Conservation (phyloP, 2,888 invertebrate genomes). For the Taphrorychus bicolor region DNA sequence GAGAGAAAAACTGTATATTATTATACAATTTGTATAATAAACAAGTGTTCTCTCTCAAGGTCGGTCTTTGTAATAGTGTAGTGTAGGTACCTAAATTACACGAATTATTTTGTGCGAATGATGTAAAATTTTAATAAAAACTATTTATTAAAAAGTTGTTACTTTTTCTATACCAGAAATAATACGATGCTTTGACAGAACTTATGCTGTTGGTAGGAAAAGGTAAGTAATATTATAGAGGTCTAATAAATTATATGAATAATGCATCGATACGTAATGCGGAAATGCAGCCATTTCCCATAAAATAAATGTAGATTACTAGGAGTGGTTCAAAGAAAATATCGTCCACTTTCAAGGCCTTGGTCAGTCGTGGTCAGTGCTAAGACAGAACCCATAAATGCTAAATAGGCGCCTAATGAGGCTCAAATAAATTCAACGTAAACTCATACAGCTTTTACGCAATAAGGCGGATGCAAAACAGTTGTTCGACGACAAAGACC, state of each 20-base stretch:
- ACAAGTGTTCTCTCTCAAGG: too few species aligned
- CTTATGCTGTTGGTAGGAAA: too few species aligned
- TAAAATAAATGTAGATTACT: not conserved
- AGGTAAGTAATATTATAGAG: too few species aligned
- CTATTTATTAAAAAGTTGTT: constrained; percentile 1
- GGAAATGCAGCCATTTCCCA: not conserved
- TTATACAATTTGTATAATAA: too few species aligned
- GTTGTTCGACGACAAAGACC: not conserved
- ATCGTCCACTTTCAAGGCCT: constrained; percentile 13
- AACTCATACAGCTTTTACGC: constrained; percentile 6
- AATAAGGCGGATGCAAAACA: constrained; percentile 13
- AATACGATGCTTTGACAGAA: too few species aligned
- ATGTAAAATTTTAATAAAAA: constrained; percentile 2
- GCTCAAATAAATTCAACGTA: not conserved
- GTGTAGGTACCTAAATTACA: not conserved
- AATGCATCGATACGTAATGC: not conserved
- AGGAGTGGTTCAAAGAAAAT: constrained; percentile 14
- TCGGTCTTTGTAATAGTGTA: too few species aligned
- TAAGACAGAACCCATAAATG: not conserved
- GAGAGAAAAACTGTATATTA: too few species aligned
- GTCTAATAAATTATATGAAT: too few species aligned
- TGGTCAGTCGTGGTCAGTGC: constrained; percentile 11
- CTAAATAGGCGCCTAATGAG: constrained; percentile 1
- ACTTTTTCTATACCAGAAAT: too few species aligned
- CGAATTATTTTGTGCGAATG: not conserved